Evolutionary conservation across 2,797 vertebrate genomes (phyloP), one percentile per base, ranked within the genome.

Genomic region (Sarcoramphus papa): DNA sequence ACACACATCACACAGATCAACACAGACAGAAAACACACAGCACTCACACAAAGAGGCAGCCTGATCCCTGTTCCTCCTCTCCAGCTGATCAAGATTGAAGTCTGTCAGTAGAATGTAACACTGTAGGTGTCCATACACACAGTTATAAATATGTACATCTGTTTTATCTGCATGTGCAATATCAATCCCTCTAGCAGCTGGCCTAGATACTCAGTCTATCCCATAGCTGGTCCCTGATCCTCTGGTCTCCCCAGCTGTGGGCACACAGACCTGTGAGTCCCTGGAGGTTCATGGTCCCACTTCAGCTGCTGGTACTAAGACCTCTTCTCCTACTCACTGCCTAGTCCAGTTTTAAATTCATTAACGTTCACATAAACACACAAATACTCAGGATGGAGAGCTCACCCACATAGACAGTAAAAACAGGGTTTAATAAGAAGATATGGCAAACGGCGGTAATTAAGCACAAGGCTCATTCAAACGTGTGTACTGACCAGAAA

Each of bases 21-120:
- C 0, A 0, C 57, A 28, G 62, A 25, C 21, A 45, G 54, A 72
- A 70, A 68, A 16, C 21, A 76, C 37, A 28, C 1, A 15, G 22
- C 40, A 6, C 53, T 67, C 35, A 41, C 37, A 50, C 20, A 31
- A 73, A 69, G 35, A 69, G 30, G 21, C 62, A 85, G 62, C 37
- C 64, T 80, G 51, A 78, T 45, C 62, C 45, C 23, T 50, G 4
- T 5, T 73, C 24, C 13, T 85, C 43, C 63, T 79, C 74, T 87
- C 40, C 75, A 92, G 35, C 14, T 57, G 53, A 59, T 23, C 19
- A 24, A 47, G 31, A 48, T 0, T n/a, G 35, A 78, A 90, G 25
- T 16, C 62, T 86, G 16, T 31, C 33, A 81, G 57, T 37, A 84
- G 41, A 81, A 48, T 5, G 5, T 53, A 72, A n/a, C 14, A 30